Base-by-base conservation (phyloP, 2,113 vertebrate genomes). In the Spermophilus dauricus region DNA sequence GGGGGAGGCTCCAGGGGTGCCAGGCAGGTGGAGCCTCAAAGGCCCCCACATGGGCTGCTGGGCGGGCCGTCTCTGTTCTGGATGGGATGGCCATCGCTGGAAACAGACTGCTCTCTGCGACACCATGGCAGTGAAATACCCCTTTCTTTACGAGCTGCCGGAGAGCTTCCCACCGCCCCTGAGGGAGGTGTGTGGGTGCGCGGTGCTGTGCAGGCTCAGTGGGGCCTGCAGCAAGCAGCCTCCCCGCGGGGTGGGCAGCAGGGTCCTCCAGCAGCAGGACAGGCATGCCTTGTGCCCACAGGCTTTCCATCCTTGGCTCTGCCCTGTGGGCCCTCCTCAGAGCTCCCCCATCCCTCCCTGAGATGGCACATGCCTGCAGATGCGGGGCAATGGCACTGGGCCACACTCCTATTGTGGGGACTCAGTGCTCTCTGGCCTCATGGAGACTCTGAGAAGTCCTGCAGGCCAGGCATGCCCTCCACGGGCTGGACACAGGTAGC, bases 291-390 rank as follows among this genome's bases (percentile, higher is more conserved):
- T 16, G 0, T n/a, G 58, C 53, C 24, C 34, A 1, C 0, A 1
- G 28, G 22, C 30, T 1, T 20, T 24, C 42, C 70, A 18, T 24
- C 4, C 8, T 4, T 3, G 26, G n/a, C n/a, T 72, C 53, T 45
- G 65, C n/a, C 39, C n/a, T 28, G 4, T 5, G 5, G 75, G 32
- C 45, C 26, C 17, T 45, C 69, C 69, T 67, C 67, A 0, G 16
- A 32, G 82, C 37, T 10, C 37, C 37, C 14, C 2, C 13, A n/a
- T 8, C 34, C 1, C 0, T 4, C 4, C 69, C 28, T 24, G 24
- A 53, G 58, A 4, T 0, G 2, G 20, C 0, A 0, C 2, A 39
- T 18, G n/a, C 16, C 26, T 13, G 0, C 34, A 30, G 53, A 22
- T 37, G 42, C 0, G 9, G 18, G 34, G 26, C 4, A 1, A 56